Conservation (phyloP, 2,797 vertebrate species). For the Geotrypetes seraphini region DNA sequence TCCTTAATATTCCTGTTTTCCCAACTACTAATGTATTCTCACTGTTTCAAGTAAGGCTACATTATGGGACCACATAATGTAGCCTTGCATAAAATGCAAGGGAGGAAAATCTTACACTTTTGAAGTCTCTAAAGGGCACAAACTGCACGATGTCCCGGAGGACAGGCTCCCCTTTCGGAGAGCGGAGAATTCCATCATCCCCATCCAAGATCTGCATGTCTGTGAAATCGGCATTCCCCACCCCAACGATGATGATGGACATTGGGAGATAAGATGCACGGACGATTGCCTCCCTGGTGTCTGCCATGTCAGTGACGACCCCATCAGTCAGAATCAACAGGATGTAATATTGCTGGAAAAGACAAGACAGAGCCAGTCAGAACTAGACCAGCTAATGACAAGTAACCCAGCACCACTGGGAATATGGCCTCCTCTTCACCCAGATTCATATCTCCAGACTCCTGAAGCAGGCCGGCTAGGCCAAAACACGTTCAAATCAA, state of each 20-base stretch:
- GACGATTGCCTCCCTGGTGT: slow-evolving; percentile 86
- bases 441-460: no score
- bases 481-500: no score
- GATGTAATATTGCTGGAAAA: slow-evolving; percentile 79
- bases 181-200: slow-evolving; percentile 75
- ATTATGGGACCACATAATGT: no score
- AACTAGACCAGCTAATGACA: no score
- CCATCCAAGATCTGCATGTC: slow-evolving; percentile 93
- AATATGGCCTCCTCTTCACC: no score
- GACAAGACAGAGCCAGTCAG: neutral
- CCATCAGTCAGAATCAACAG: slow-evolving; percentile 89
- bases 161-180: slow-evolving; percentile 79
- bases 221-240: slow-evolving; percentile 90
- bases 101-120: slow-evolving; percentile 64
- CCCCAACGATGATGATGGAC: slow-evolving; percentile 90
- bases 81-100: neutral
- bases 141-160: slow-evolving; percentile 90
- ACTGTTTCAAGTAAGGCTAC: no score
- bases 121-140: slow-evolving; percentile 90
- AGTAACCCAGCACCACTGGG: no score
- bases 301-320: slow-evolving; percentile 87
- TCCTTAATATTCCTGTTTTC: no score
- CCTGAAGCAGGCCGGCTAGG: no score
- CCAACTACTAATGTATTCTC: no score
- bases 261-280: slow-evolving; percentile 84